These are phyloP conservation scores for Conus ventricosus DNA, from an alignment of 1,140 invertebrate genomes.

Conservation along the genomic window DNA sequence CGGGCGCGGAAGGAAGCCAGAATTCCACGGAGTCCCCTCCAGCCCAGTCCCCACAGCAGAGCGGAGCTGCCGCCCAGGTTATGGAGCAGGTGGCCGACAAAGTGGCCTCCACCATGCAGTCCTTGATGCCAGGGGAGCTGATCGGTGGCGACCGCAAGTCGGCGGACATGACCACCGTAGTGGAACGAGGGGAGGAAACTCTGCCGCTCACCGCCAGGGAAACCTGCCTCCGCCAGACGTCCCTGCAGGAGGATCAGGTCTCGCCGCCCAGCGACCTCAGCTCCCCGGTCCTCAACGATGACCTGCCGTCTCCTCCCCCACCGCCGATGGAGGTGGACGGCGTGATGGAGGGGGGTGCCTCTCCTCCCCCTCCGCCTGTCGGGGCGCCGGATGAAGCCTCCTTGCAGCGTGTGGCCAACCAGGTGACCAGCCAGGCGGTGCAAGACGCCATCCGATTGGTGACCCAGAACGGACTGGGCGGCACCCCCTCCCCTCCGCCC, in stretches of 20 bases:
- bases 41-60: no score
- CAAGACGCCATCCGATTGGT: conserved; percentile 52
- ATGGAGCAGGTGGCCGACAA: neutral
- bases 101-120: neutral
- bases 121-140: neutral
- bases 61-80: conserved; percentile 5
- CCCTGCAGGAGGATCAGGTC: neutral
- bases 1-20: neutral
- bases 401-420: conserved; percentile 44
- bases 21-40: neutral
- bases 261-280: neutral
- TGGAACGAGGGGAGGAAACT: conserved; percentile 43
- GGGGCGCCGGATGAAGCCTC: conserved; percentile 31
- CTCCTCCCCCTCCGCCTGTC: neutral
- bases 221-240: conserved; percentile 20
- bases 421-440: conserved; percentile 48
- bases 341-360: neutral
- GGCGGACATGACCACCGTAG: neutral
- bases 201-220: conserved; percentile 25
- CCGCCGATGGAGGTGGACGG: neutral
- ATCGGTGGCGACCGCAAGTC: neutral
- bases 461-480: conserved; percentile 42
- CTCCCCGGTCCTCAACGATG: neutral
- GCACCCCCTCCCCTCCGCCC: neutral
- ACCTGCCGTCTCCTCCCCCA: neutral